Evolutionary conservation across 2,113 vertebrate species (phyloP), one percentile per base, ranked within the genome.

Genomic region (Toxostoma redivivum): DNA sequence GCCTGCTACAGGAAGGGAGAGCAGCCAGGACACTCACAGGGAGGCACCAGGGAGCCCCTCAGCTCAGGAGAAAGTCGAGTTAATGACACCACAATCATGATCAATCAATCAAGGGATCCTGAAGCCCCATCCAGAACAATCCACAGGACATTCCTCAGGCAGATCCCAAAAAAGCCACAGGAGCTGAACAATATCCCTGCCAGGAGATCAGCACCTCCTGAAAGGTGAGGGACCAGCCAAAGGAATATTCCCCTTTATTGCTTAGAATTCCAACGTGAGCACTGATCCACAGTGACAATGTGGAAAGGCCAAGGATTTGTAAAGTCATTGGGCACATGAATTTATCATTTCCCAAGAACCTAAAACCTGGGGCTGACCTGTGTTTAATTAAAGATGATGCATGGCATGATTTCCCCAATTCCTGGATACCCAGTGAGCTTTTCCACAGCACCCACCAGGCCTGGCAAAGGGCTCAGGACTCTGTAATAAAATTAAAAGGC

Each of bases 271-370:
- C 74, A 73, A 6, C 22, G 3, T 2, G 19, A 50, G 24, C 7
- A 15, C 0, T 12, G 38, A 22, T 5, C 50, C 7, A 56, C 54
- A 42, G 1, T 0, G 44, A 5, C 38, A 5, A 19, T 0, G 8
- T 12, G 24, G 3, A 6, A 70, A 76, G 35, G 58, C 69, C 60
- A 45, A 62, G 33, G 28, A 50, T 38, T 33, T 4, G 0, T 5
- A 30, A 42, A 84, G 51, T 56, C 56, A 42, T 22, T 3, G n/a
- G 62, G 42, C 24, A 44, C 42, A 35, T 3, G 4, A 48, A 90
- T 78, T 48, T 17, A 74, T 67, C 40, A 19, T n/a, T 56, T 78
- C 23, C 0, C 30, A 66, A 48, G 42, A 17, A 60, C 17, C 56
- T 33, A 81, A 83, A 92, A 74, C 50, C 67, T 50, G 74, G 53